Percentiles rank a stretch among this genome's conserved stretches.
Evolutionary conservation across 1,140 invertebrate species (phyloP).

Genomic region (Papilio aristodemus): DNA sequence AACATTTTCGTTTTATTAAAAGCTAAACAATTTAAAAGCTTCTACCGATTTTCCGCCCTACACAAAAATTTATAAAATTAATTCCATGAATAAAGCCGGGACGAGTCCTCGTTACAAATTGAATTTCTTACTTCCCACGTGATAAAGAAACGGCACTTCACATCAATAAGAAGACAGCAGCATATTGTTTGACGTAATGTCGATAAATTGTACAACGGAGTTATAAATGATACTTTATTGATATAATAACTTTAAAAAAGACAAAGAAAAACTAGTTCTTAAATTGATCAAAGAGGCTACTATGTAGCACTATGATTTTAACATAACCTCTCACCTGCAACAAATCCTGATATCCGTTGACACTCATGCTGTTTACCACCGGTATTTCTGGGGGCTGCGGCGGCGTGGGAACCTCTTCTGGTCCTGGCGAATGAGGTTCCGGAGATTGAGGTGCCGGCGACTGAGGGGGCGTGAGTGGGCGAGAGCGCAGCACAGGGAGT

Average conservation of each 20-base stretch:
- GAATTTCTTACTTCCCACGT: conserved; percentile 4
- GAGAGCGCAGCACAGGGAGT: conserved; percentile 65
- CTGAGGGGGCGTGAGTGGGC: conserved; percentile 70
- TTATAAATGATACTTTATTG: too few relatives aligned
- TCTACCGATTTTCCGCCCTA: background rate
- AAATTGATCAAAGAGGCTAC: background rate
- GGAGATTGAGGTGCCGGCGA: conserved; percentile 44
- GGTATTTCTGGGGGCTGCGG: background rate
- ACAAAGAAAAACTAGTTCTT: background rate
- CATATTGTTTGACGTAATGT: background rate
- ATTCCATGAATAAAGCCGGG: conserved; percentile 1
- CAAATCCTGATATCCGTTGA: conserved; percentile 14
- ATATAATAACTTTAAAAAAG: too few relatives aligned
- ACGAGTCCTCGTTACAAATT: conserved; percentile 11
- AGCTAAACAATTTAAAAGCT: background rate
- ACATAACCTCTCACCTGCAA: background rate
- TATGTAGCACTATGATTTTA: background rate
- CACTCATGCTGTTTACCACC: conserved; percentile 7
- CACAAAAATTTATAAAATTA: background rate
- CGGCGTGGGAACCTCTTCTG: background rate
- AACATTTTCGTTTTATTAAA: background rate
- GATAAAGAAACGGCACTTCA: background rate
- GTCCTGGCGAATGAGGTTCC: conserved; percentile 40
- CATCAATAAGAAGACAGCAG: background rate
- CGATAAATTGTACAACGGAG: background rate